A percentile compares a stretch with the other conserved stretches of the same genome.
phyloP scores from a whole-genome alignment of 1,140 invertebrate genomes.

The Rhagoletis zephyria region DNA sequence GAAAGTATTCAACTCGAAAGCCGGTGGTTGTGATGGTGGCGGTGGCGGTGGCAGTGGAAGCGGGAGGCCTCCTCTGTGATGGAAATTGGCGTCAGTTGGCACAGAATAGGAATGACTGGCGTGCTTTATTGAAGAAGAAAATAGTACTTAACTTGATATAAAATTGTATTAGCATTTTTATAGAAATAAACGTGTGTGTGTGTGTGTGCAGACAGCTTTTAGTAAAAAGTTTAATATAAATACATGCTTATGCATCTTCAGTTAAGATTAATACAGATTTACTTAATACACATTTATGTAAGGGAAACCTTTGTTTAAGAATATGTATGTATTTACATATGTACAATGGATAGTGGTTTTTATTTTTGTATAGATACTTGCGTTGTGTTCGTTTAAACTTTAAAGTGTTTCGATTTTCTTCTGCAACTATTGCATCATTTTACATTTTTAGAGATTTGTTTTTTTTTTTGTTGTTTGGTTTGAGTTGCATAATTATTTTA shows the following conservation, averaged over 20 bases:
- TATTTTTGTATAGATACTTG: background rate
- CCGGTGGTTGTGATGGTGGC: too few species aligned
- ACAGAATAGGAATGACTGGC: too few species aligned
- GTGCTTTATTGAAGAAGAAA: too few species aligned
- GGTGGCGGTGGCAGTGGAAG: too few species aligned
- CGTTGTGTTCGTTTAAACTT: constrained; percentile 11
- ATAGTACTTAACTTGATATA: too few species aligned
- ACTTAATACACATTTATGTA: background rate
- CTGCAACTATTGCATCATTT: constrained; percentile 5
- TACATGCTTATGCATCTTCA: too few species aligned
- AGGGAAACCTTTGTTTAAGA: constrained; percentile 43
- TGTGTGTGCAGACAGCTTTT: too few species aligned
- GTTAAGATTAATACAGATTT: background rate
- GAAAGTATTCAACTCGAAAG: too few species aligned
- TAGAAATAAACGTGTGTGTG: background rate
- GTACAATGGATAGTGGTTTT: background rate
- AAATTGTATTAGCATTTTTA: background rate
- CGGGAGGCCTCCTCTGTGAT: too few species aligned
- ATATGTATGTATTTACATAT: background rate
- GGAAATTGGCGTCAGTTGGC: too few species aligned
- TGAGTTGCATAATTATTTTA: background rate
- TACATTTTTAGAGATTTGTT: background rate
- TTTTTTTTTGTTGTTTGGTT: too few species aligned
- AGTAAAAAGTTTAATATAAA: too few species aligned
- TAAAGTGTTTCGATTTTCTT: constrained; percentile 1